These are phyloP conservation scores for Phyto melanocephala DNA, from an alignment of 2,888 invertebrate species.

Conservation along the genomic window DNA sequence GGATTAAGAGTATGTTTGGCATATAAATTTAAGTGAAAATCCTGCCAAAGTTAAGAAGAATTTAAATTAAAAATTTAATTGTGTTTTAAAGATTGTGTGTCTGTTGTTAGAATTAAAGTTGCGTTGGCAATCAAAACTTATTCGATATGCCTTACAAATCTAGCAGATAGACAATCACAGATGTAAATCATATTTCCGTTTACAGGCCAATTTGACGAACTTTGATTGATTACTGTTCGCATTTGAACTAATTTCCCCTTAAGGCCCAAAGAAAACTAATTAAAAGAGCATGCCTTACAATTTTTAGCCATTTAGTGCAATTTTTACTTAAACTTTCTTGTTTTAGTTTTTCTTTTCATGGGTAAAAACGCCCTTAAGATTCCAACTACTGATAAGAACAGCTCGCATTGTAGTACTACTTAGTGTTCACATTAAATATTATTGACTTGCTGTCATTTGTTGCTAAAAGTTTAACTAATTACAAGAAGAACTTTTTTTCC, in stretches of 20 bases:
- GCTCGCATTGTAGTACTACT: background rate
- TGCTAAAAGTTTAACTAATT: slow-evolving; percentile 40
- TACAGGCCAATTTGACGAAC: too few species aligned
- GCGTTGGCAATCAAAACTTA: too few species aligned
- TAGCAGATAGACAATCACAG: too few species aligned
- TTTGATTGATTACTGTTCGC: too few species aligned
- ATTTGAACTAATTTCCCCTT: background rate
- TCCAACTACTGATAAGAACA: background rate
- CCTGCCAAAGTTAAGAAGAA: too few species aligned
- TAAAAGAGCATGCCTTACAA: background rate
- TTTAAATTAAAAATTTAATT: too few species aligned
- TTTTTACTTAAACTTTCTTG: background rate
- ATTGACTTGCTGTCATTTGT: slow-evolving; percentile 52
- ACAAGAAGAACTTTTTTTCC: slow-evolving; percentile 24
- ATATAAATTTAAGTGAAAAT: too few species aligned
- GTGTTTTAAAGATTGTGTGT: too few species aligned
- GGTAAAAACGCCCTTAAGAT: slow-evolving; percentile 1
- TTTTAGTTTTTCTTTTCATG: background rate
- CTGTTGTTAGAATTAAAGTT: too few species aligned
- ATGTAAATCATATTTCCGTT: too few species aligned
- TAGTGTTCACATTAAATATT: slow-evolving; percentile 8
- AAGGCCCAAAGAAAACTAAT: background rate
- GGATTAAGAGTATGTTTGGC: too few species aligned
- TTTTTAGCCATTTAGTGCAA: background rate
- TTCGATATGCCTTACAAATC: too few species aligned